A percentile compares a stretch with the other conserved stretches of the same genome.
Conservation (phyloP, 2,888 invertebrate genomes). For the Silvanus unidentatus region DNA sequence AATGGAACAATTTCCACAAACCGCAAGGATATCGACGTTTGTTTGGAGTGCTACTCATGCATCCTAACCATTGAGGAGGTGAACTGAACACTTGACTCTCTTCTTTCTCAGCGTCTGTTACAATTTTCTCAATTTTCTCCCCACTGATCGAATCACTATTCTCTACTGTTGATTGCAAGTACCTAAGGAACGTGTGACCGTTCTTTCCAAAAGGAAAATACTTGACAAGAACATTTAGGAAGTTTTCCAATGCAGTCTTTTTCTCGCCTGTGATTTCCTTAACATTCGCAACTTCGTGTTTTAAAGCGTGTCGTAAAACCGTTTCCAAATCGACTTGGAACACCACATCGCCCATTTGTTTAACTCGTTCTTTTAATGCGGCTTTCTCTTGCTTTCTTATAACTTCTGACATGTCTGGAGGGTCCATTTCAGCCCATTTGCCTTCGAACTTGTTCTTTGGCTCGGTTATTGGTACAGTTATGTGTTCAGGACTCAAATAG, state of each 20-base stretch:
- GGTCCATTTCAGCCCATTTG: conserved; percentile 42
- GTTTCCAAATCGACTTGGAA: conserved; percentile 86
- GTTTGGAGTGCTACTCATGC: conserved; percentile 68
- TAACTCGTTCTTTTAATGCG: conserved; percentile 38
- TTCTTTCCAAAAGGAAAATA: conserved; percentile 74
- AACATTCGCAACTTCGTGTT: conserved; percentile 73
- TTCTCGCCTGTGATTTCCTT: conserved; percentile 65
- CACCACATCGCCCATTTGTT: conserved; percentile 53
- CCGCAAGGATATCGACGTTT: conserved; percentile 90
- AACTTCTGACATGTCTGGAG: conserved; percentile 30
- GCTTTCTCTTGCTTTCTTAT: conserved; percentile 32
- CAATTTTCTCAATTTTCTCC: conserved; percentile 53
- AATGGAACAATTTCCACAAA: conserved; percentile 92
- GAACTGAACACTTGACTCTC: conserved; percentile 54
- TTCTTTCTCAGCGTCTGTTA: conserved; percentile 48
- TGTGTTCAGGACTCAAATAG: conserved; percentile 45
- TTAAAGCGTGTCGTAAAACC: conserved; percentile 74
- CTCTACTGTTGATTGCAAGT: conserved; percentile 45
- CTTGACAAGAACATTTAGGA: conserved; percentile 62
- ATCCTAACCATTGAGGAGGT: conserved; percentile 66
- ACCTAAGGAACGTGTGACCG: conserved; percentile 59
- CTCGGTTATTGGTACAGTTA: conserved; percentile 24
- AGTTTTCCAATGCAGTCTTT: conserved; percentile 67
- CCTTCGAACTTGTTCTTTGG: conserved; percentile 25
- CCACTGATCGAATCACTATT: conserved; percentile 52